Evolutionary conservation across 2,113 vertebrate genomes (phyloP).

Genomic region (Oreocharis arfaki): DNA sequence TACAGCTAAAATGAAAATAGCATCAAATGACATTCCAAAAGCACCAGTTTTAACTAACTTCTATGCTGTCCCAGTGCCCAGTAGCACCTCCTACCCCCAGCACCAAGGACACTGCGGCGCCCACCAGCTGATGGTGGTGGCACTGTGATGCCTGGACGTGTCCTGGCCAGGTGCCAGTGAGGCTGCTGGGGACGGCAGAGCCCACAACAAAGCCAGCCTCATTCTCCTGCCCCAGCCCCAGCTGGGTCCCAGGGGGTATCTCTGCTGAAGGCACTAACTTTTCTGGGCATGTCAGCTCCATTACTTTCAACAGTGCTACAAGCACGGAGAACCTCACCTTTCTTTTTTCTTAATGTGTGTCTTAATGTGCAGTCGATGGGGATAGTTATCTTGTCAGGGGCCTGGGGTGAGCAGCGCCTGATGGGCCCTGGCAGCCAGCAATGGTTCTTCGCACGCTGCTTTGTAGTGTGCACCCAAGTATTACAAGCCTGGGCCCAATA

Average conservation of each 20-base stretch:
- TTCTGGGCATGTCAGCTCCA: neutral
- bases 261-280: neutral
- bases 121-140: neutral
- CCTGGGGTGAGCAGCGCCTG: neutral
- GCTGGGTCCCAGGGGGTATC: neutral
- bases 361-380: neutral
- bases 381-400: slow-evolving; percentile 23
- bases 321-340: neutral
- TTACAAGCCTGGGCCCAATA: neutral
- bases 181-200: neutral
- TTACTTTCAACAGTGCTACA: neutral
- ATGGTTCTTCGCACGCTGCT: rapidly evolving
- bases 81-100: neutral
- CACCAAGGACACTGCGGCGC: neutral
- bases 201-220: neutral
- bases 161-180: neutral
- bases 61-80: neutral
- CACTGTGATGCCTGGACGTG: neutral
- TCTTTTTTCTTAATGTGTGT: neutral
- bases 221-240: neutral
- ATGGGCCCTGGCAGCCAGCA: neutral
- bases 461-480: slow-evolving; percentile 35
- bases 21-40: neutral
- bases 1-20: neutral
- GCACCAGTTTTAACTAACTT: neutral